These are phyloP conservation scores for Zaprionus bogoriensis DNA, from an alignment of 2,888 invertebrate species.

Conservation along the genomic window DNA sequence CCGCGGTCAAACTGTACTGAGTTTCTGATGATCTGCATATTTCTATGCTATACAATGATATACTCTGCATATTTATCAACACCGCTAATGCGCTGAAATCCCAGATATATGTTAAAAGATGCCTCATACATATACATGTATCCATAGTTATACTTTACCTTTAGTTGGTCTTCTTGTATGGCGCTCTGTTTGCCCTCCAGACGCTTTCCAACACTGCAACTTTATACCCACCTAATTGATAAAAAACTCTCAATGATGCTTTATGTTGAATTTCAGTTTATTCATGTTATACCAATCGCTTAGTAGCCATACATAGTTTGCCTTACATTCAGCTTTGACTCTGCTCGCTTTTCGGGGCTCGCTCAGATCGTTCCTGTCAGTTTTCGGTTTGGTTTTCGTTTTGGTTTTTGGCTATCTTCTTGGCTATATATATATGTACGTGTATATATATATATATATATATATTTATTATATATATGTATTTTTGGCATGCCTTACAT, in stretches of 20 bases:
- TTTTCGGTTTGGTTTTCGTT: slow-evolving; percentile 6
- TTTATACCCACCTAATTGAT: too few species aligned
- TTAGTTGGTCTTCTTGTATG: too few species aligned
- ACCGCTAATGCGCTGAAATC: too few species aligned
- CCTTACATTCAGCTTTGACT: slow-evolving; percentile 12
- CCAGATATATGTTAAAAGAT: too few species aligned
- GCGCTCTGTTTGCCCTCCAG: too few species aligned
- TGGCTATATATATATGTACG: slow-evolving; percentile 23
- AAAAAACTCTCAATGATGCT: neutral
- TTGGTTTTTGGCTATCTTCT: slow-evolving; percentile 46
- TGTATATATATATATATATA: slow-evolving; percentile 12
- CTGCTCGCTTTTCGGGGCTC: slow-evolving; percentile 40
- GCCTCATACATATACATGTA: too few species aligned
- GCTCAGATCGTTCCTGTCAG: slow-evolving; percentile 20
- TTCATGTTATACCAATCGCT: slow-evolving; percentile 53
- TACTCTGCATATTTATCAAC: too few species aligned
- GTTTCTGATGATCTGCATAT: too few species aligned
- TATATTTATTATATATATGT: slow-evolving; percentile 19
- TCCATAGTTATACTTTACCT: too few species aligned
- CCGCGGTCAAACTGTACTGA: too few species aligned
- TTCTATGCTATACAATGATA: too few species aligned
- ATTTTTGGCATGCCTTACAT: slow-evolving; percentile 51
- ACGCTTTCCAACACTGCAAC: neutral
- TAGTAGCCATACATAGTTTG: slow-evolving; percentile 48
- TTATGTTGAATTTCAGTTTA: slow-evolving; percentile 65